These are phyloP conservation scores for Heliconius ethilla DNA, from an alignment of 2,888 invertebrate species.

Conservation along the genomic window DNA sequence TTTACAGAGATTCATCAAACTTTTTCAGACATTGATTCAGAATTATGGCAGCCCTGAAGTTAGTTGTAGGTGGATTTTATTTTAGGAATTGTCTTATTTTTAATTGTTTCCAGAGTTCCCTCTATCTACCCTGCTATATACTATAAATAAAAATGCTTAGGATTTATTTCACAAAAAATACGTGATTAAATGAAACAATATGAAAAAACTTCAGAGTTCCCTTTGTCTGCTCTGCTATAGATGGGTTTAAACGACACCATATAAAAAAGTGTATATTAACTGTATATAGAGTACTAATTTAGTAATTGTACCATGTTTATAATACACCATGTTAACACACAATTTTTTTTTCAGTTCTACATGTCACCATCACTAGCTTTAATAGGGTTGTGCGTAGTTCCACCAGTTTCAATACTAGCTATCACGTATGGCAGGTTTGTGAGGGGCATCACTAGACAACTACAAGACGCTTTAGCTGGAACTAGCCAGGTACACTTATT, in stretches of 20 bases:
- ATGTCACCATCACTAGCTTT: constrained; percentile 94
- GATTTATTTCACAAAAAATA: too few species aligned
- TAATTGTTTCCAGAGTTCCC: too few species aligned
- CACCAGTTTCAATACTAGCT: constrained; percentile 92
- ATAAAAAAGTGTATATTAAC: background rate
- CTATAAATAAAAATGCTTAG: too few species aligned
- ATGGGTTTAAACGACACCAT: too few species aligned
- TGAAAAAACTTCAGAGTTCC: too few species aligned
- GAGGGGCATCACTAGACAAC: constrained; percentile 89
- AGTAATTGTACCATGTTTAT: background rate
- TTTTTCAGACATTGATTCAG: too few species aligned
- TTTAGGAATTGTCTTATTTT: too few species aligned
- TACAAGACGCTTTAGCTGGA: constrained; percentile 87
- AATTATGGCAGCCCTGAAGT: too few species aligned
- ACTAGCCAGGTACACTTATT: constrained; percentile 63
- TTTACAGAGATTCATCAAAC: background rate
- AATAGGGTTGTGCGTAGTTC: constrained; percentile 93
- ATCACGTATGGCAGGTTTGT: constrained; percentile 92
- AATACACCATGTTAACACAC: background rate
- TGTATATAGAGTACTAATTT: background rate
- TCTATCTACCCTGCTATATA: too few species aligned
- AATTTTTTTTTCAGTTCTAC: constrained; percentile 85
- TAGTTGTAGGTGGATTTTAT: too few species aligned
- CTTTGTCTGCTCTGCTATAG: too few species aligned
- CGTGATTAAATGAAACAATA: too few species aligned